Evolutionary conservation across 1,140 invertebrate genomes (phyloP), one percentile per base, ranked within the genome.

Genomic region (Hypothenemus hampei): DNA sequence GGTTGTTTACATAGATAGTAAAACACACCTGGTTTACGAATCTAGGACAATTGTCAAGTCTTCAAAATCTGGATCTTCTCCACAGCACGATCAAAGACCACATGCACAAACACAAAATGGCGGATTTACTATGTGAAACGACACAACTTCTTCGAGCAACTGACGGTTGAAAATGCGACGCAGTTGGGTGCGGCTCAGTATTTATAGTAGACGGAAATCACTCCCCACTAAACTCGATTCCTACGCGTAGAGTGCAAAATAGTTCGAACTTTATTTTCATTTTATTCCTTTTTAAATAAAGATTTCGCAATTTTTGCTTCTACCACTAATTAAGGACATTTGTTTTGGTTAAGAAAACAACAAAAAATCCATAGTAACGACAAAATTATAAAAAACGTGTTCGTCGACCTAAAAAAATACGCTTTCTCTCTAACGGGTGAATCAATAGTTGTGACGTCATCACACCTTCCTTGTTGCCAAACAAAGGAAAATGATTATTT

Each of bases 221-320:
- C 19, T 31, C 19, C 23, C 21, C 37, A 19, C 21, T 13, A 36
- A 50, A 43, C 39, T n/a, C 54, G 59, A 65, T 49, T 63, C 59
- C 64, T 67, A 66, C 65, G 59, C 64, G 13, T 18, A 18, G 16
- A 36, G 8, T 11, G 50, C 58, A 63, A 67, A 64, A 44, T 61
- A 67, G 62, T 60, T 33, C 65, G 16, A 39, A 23, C 18, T 52
- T 33, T 36, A 43, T 13, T 16, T 37, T 15, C 35, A n/a, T n/a
- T n/a, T n/a, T n/a, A n/a, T n/a, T n/a, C n/a, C n/a, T n/a, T n/a
- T n/a, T n/a, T n/a, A n/a, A n/a, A n/a, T n/a, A n/a, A n/a, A n/a
- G n/a, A n/a, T n/a, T n/a, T n/a, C n/a, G n/a, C n/a, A n/a, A n/a
- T n/a, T n/a, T n/a, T n/a, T n/a, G n/a, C n/a, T n/a, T n/a, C n/a